Conservation (phyloP, 2,797 vertebrate species). For the Austrolebias charrua region DNA sequence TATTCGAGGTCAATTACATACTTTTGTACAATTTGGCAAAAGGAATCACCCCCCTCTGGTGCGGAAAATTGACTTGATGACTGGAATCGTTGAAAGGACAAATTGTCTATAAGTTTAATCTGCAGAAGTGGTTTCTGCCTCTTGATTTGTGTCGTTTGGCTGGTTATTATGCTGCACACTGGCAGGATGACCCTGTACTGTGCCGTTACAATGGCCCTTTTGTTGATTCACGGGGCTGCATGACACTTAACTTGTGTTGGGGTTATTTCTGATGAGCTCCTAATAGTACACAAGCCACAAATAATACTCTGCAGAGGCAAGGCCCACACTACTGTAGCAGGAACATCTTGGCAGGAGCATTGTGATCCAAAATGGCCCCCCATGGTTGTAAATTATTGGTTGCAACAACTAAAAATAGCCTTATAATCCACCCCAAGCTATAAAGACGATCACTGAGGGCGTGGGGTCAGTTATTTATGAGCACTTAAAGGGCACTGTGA, state of each 20-base stretch:
- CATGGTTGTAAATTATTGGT: constrained; percentile 45
- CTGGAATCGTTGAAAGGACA: background rate
- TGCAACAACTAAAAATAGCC: constrained; percentile 50
- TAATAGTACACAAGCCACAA: constrained; percentile 38
- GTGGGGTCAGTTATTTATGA: constrained; percentile 24
- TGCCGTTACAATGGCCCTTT: constrained; percentile 13
- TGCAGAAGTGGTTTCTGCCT: constrained; percentile 6
- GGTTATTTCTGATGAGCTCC: constrained; percentile 48
- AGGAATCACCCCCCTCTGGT: constrained; percentile 15
- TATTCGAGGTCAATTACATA: constrained; percentile 38
- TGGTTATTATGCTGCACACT: constrained; percentile 12
- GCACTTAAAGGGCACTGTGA: constrained; percentile 44
- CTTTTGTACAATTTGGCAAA: constrained; percentile 18
- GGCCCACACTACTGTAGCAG: constrained; percentile 16
- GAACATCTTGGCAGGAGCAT: constrained; percentile 50
- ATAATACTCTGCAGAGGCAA: constrained; percentile 28
- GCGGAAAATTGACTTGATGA: constrained; percentile 24
- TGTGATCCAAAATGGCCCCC: constrained; percentile 38
- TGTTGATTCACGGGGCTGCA: constrained; percentile 17
- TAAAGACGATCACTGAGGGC: constrained; percentile 34
- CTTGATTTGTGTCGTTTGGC: background rate
- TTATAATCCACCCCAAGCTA: constrained; percentile 18
- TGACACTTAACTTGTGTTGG: constrained; percentile 3
- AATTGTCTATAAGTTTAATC: constrained; percentile 27
- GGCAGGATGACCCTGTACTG: constrained; percentile 4